Base-by-base conservation (phyloP, 2,113 vertebrate genomes). In the Lucifuga dentata region DNA sequence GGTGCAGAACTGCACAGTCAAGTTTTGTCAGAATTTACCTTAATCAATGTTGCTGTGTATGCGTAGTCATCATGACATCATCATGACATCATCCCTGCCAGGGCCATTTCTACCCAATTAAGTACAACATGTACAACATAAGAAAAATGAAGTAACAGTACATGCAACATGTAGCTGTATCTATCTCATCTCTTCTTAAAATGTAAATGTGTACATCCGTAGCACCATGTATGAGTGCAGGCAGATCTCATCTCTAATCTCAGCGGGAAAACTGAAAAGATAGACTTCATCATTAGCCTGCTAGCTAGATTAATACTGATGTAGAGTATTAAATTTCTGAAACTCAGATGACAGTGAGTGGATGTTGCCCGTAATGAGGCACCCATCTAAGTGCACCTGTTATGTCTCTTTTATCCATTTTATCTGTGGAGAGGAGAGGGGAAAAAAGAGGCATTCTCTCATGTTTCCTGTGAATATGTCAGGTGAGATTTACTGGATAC, bases 311-410 rank as follows among this genome's bases (percentile, higher is more conserved):
- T 74, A 77, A 70, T 68, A 44, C 35, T 11, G 26, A 61, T 68
- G 52, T 45, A 43, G 72, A 64, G 65, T 35, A 73, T 76, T 80
- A 72, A 58, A 35, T 13, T 74, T 53, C 53, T 61, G 59, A 67
- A 83, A 69, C 65, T 57, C 24, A 56, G 64, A 81, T 81, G 68
- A 76, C 60, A 82, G 72, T 12, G 51, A 81, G 29, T 71, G 69
- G 43, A 81, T 53, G 35, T 26, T 60, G 81, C 46, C 64, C 0
- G 2, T 84, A 87, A 88, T 78, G 81, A 84, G 75, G 46, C 43
- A 11, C 38, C 71, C 59, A 56, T 86, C 66, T 79, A 74, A 88
- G 59, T 26, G 79, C 56, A 72, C 75, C 77, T 79, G 74, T 85
- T 86, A 72, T 68, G 51, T 72, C 68, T 40, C 35, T 66, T 88